Evolutionary conservation across 2,888 invertebrate species (phyloP).

Genomic region (Tenthredo scrophulariae): DNA sequence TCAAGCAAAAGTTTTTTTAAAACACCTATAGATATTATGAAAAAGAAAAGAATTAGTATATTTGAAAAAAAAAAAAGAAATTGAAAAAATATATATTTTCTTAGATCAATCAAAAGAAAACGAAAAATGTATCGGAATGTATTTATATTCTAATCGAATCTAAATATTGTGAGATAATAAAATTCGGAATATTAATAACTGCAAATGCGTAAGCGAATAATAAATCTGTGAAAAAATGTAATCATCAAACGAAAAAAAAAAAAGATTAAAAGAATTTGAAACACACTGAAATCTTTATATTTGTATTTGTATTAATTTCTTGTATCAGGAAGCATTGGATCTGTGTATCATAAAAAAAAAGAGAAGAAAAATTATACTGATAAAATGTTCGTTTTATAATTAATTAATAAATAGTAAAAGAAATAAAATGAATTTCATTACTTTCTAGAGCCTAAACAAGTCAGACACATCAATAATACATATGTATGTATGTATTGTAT

Average conservation of each 20-base stretch:
- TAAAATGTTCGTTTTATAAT: background rate
- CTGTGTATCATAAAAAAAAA: background rate
- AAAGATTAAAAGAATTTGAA: background rate
- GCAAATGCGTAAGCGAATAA: background rate
- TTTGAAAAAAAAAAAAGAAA: background rate
- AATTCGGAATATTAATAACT: background rate
- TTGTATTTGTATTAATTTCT: background rate
- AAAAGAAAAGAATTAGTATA: background rate
- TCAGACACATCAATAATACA: slow-evolving; percentile 35
- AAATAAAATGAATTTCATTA: background rate
- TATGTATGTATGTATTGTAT: background rate
- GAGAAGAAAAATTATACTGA: background rate
- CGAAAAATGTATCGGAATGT: background rate
- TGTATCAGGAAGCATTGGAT: background rate
- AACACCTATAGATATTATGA: background rate
- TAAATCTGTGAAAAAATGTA: background rate
- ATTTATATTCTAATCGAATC: background rate
- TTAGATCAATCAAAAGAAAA: background rate
- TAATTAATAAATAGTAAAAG: background rate
- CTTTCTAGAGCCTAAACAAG: slow-evolving; percentile 4
- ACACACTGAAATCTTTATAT: background rate
- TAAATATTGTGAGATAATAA: background rate
- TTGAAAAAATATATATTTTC: background rate
- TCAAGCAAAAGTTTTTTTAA: background rate
- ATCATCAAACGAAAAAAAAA: background rate